These are phyloP conservation scores for Hydraecia micacea DNA, from an alignment of 2,888 invertebrate genomes.

Conservation along the genomic window DNA sequence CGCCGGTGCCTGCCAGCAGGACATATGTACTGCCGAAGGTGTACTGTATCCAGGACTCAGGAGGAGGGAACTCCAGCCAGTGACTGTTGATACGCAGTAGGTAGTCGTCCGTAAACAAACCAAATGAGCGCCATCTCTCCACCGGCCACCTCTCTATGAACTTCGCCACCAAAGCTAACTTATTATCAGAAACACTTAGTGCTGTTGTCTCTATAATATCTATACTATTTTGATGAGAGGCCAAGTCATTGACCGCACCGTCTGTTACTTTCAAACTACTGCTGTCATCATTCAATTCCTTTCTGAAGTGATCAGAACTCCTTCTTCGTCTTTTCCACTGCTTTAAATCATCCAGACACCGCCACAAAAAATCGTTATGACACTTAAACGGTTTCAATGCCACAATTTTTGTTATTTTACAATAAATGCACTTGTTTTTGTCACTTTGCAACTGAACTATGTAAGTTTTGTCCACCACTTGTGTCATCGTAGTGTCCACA, in stretches of 20 bases:
- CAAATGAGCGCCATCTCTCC: slow-evolving; percentile 87
- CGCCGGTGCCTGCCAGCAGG: slow-evolving; percentile 91
- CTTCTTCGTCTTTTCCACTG: slow-evolving; percentile 86
- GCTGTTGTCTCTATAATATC: slow-evolving; percentile 37
- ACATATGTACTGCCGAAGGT: slow-evolving; percentile 91
- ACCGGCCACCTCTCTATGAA: slow-evolving; percentile 85
- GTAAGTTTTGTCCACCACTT: slow-evolving; percentile 62
- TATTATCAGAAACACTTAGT: slow-evolving; percentile 44
- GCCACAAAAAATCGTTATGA: slow-evolving; percentile 77
- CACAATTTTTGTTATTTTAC: slow-evolving; percentile 48
- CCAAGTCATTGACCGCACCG: slow-evolving; percentile 50
- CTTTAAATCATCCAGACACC: slow-evolving; percentile 77
- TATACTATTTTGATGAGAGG: slow-evolving; percentile 51
- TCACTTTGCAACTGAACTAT: slow-evolving; percentile 66
- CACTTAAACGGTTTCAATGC: slow-evolving; percentile 74
- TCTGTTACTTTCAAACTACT: slow-evolving; percentile 54
- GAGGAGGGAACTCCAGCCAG: slow-evolving; percentile 93
- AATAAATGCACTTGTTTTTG: slow-evolving; percentile 66
- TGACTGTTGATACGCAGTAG: slow-evolving; percentile 91
- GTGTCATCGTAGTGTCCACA: slow-evolving; percentile 66
- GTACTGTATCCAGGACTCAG: slow-evolving; percentile 89
- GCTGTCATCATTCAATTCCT: slow-evolving; percentile 47
- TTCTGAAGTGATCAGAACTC: slow-evolving; percentile 60
- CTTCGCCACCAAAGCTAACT: slow-evolving; percentile 69
- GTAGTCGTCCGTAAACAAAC: slow-evolving; percentile 90